Percentiles rank a stretch among this genome's conserved stretches.
These are phyloP conservation scores for Osmerus eperlanus DNA, from an alignment of 2,113 vertebrate species.

Conservation along the genomic window DNA sequence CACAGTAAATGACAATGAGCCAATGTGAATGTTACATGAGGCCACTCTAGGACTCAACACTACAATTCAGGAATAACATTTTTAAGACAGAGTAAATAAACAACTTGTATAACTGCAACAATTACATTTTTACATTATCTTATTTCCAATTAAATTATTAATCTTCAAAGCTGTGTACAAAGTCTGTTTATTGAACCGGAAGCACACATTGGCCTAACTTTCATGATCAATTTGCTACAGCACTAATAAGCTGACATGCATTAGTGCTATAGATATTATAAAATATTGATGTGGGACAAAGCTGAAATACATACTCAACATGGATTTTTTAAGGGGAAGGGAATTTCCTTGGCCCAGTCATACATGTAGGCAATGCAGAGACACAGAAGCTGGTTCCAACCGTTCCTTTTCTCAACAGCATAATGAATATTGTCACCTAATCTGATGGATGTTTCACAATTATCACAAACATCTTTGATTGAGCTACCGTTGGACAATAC, in stretches of 20 bases:
- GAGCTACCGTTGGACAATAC: constrained; percentile 35
- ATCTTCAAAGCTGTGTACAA: no score
- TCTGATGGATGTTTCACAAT: constrained; percentile 48
- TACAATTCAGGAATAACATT: constrained; percentile 2
- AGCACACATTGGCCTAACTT: not conserved
- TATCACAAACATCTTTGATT: constrained; percentile 56
- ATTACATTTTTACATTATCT: no score
- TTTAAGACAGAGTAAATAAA: constrained; percentile 23
- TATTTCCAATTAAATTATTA: no score
- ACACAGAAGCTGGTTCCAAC: not conserved
- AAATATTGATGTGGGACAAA: not conserved
- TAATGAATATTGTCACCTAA: constrained; percentile 48
- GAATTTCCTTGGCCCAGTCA: no score
- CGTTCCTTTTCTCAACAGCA: constrained; percentile 37
- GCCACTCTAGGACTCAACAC: constrained; percentile 26
- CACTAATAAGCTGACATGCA: not conserved
- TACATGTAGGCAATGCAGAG: no score
- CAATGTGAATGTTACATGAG: constrained; percentile 20
- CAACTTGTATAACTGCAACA: not conserved
- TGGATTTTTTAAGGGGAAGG: no score
- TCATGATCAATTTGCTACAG: not conserved
- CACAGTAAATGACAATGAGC: constrained; percentile 1
- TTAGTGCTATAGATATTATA: not conserved
- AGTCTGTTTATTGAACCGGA: not conserved
- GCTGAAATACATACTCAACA: not conserved